Percentiles rank a stretch among this genome's conserved stretches.
phyloP scores from a whole-genome alignment of 2,797 vertebrate genomes.

The Scyliorhinus canicula region DNA sequence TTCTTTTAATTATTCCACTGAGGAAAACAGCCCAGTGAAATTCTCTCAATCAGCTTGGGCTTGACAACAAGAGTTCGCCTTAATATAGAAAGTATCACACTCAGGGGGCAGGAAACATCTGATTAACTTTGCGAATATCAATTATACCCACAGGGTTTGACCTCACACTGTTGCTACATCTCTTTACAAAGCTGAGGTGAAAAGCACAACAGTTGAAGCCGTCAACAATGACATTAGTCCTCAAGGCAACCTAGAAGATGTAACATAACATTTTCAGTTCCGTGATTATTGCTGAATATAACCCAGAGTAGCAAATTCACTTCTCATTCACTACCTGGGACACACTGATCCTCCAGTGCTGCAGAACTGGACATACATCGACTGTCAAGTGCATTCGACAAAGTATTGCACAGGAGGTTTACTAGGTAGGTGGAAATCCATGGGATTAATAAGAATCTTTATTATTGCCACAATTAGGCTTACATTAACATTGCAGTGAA shows the following conservation, averaged over 20 bases:
- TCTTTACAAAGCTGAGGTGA: neutral
- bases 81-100: neutral
- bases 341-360: neutral
- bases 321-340: neutral
- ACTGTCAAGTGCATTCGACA: neutral
- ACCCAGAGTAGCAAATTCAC: neutral
- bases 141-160: neutral
- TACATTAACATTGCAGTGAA: too few species aligned
- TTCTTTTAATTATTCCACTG: constrained; percentile 20
- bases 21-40: constrained; percentile 4
- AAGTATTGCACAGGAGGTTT: neutral
- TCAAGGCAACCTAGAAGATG: neutral
- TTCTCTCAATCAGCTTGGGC: neutral
- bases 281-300: neutral
- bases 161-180: constrained; percentile 15
- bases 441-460: too few species aligned
- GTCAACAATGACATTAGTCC: neutral
- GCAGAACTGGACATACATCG: neutral
- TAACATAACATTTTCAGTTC: neutral
- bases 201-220: neutral
- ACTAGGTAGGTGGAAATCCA: neutral
- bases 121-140: constrained; percentile 22
- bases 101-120: neutral
- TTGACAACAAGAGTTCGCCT: constrained; percentile 28
- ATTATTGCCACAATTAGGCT: too few species aligned